Evolutionary conservation across 53 echinoderm and acorn worm genomes (phyloP).

Genomic region (Patiria pectinifera): DNA sequence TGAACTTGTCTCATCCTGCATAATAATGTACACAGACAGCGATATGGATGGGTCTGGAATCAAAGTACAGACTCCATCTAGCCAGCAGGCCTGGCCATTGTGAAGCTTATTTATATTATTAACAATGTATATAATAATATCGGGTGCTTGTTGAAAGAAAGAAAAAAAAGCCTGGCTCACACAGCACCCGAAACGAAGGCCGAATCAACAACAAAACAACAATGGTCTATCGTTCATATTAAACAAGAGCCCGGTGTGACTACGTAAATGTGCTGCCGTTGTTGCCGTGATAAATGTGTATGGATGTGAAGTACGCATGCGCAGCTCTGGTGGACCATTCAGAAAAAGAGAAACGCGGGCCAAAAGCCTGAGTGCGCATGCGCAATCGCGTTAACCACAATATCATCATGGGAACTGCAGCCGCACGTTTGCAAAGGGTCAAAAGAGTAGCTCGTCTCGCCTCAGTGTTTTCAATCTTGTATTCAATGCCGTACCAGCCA

Average conservation of each 20-base stretch:
- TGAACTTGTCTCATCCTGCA: constrained; percentile 38
- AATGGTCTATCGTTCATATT: constrained; percentile 30
- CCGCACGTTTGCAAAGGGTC: background rate
- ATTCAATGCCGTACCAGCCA: background rate
- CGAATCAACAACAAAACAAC: constrained; percentile 32
- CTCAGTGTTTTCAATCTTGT: background rate
- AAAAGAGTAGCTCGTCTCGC: constrained; percentile 18
- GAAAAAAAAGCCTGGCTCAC: background rate
- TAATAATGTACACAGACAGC: constrained; percentile 12
- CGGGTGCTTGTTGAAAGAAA: constrained; percentile 8
- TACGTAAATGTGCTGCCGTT: background rate
- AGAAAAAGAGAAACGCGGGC: background rate
- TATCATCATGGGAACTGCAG: background rate
- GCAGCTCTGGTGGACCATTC: background rate
- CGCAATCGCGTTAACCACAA: background rate
- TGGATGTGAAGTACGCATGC: background rate
- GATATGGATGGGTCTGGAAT: background rate
- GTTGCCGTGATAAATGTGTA: background rate
- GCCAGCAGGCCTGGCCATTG: background rate
- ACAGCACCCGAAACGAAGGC: constrained; percentile 40
- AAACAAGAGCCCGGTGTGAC: background rate
- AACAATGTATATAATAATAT: constrained; percentile 45
- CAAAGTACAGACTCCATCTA: constrained; percentile 41
- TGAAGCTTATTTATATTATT: constrained; percentile 38
- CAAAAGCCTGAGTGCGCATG: background rate